Conservation (phyloP, 2,797 vertebrate species). For the Pelochelys cantorii region DNA sequence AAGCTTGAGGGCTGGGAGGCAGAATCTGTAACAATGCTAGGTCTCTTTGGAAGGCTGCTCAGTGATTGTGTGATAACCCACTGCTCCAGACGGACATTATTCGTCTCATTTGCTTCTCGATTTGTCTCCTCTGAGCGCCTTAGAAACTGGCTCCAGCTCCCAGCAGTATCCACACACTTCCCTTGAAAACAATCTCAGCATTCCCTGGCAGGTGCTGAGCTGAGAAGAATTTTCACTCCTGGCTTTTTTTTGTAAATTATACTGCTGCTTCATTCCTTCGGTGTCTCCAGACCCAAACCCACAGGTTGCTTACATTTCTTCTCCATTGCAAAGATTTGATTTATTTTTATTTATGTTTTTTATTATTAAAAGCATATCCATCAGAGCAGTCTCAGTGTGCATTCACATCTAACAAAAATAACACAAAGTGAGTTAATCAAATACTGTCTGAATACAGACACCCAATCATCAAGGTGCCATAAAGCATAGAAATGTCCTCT, state of each 20-base stretch:
- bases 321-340: not conserved
- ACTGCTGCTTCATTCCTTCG: accelerated
- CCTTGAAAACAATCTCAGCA: slow-evolving; percentile 28
- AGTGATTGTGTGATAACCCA: slow-evolving; percentile 8
- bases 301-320: not conserved
- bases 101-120: slow-evolving; percentile 33
- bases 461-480: not conserved
- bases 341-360: not conserved
- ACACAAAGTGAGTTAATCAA: not conserved
- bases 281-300: not conserved
- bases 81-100: slow-evolving; percentile 42
- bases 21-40: slow-evolving; percentile 4
- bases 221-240: slow-evolving; percentile 33
- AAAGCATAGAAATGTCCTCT: not conserved
- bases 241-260: not conserved
- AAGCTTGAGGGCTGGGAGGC: not conserved
- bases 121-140: not conserved
- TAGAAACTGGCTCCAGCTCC: slow-evolving; percentile 2
- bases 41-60: not conserved
- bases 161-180: not conserved
- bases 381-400: not conserved
- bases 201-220: not conserved
- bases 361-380: not conserved
- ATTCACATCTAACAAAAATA: not conserved
- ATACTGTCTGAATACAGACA: not conserved